Evolutionary conservation across 2,888 invertebrate genomes (phyloP).

Genomic region (Chaetogeoica ovagalla): DNA sequence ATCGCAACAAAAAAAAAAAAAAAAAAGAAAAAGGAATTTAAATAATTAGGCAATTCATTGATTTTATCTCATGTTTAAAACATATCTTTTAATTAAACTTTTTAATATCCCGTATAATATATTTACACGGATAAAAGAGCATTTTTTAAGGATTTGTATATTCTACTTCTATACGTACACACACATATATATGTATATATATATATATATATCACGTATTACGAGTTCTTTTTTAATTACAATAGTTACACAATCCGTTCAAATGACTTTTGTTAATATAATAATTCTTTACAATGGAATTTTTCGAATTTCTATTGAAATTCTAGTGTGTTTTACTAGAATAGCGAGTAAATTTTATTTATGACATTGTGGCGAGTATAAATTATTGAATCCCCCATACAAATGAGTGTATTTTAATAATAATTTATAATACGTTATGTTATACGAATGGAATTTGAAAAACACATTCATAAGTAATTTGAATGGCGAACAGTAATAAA

Average conservation of each 20-base stretch:
- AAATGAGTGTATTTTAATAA: too few species aligned
- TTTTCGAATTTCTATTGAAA: too few species aligned
- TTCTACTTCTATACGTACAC: neutral
- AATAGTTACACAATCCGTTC: neutral
- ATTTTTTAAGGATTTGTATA: neutral
- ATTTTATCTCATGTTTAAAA: neutral
- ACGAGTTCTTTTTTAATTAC: neutral
- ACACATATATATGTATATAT: neutral
- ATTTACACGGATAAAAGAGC: neutral
- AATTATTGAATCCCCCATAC: too few species aligned
- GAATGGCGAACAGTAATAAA: too few species aligned
- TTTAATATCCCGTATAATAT: neutral
- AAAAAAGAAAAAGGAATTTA: neutral
- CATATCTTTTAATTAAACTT: neutral
- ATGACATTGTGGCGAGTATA: too few species aligned
- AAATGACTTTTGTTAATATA: too few species aligned
- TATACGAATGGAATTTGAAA: too few species aligned
- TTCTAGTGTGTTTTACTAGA: too few species aligned
- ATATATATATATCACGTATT: neutral
- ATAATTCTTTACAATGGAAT: too few species aligned
- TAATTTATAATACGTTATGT: too few species aligned
- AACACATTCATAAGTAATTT: too few species aligned
- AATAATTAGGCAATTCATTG: neutral
- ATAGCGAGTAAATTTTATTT: too few species aligned
- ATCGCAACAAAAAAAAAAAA: neutral